Conservation (phyloP, 2,797 vertebrate genomes). For the Xenopus petersii region DNA sequence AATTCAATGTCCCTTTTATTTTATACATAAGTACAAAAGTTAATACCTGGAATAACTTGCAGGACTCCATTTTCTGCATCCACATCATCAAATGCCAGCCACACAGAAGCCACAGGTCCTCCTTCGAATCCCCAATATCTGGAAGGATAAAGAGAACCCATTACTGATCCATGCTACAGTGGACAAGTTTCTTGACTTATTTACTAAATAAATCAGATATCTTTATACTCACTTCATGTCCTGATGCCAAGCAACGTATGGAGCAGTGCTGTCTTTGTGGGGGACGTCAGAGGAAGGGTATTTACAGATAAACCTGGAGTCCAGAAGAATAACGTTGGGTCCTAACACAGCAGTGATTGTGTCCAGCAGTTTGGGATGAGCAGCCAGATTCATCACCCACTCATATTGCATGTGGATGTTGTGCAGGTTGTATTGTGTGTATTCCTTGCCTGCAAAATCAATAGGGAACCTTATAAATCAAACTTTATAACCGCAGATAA, state of each 20-base stretch:
- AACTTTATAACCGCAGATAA: background rate
- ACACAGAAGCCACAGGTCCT: conserved; percentile 72
- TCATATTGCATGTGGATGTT: conserved; percentile 69
- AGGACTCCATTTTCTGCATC: conserved; percentile 71
- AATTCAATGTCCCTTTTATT: too few species aligned
- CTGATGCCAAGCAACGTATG: too few species aligned
- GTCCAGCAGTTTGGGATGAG: conserved; percentile 62
- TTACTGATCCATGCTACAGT: too few species aligned
- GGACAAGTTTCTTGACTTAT: too few species aligned
- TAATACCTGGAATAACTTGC: conserved; percentile 73
- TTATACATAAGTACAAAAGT: background rate
- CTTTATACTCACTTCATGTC: too few species aligned
- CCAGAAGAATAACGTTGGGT: conserved; percentile 70
- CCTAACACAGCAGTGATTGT: conserved; percentile 64
- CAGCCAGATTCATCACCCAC: conserved; percentile 68
- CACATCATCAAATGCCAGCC: conserved; percentile 76
- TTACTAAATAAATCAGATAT: too few species aligned
- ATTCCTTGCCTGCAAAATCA: conserved; percentile 62
- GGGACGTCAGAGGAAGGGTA: too few species aligned
- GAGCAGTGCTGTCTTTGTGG: too few species aligned
- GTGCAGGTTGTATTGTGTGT: conserved; percentile 75
- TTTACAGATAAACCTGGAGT: conserved; percentile 64
- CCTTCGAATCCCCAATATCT: conserved; percentile 78
- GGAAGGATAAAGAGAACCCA: background rate
- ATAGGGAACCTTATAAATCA: background rate